Evolutionary conservation across 2,888 invertebrate genomes (phyloP).

Genomic region (Eupithecia tripunctaria): DNA sequence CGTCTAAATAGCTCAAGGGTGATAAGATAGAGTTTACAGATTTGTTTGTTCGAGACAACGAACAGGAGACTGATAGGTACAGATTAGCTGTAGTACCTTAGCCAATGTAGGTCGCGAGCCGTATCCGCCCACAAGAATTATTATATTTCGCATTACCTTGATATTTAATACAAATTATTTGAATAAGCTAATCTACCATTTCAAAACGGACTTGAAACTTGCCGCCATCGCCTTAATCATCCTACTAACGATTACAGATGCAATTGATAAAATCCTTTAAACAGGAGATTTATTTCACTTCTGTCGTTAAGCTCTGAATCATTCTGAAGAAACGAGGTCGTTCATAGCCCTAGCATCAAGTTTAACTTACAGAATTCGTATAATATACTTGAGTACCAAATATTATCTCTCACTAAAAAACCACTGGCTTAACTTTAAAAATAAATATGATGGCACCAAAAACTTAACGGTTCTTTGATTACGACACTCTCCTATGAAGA

Average conservation of each 20-base stretch:
- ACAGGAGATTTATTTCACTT: neutral
- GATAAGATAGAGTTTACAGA: conserved; percentile 67
- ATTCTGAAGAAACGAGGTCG: neutral
- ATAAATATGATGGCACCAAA: conserved; percentile 35
- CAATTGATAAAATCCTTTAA: neutral
- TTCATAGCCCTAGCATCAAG: neutral
- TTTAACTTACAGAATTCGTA: neutral
- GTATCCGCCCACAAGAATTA: conserved; percentile 35
- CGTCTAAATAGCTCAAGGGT: conserved; percentile 68
- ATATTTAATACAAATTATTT: conserved; percentile 18
- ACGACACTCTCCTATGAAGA: conserved; percentile 28
- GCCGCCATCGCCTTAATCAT: conserved; percentile 1
- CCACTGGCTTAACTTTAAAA: conserved; percentile 38
- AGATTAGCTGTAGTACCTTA: conserved; percentile 21
- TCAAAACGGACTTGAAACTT: conserved; percentile 6
- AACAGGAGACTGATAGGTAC: conserved; percentile 22
- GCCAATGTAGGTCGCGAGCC: conserved; percentile 30
- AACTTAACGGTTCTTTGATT: conserved; percentile 47
- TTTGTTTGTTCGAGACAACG: conserved; percentile 53
- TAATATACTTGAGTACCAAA: neutral
- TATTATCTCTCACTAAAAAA: neutral
- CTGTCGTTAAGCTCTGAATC: neutral
- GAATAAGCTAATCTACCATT: conserved; percentile 15
- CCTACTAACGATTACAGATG: neutral
- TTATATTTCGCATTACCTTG: conserved; percentile 29